These are phyloP conservation scores for Cheilosia variabilis DNA, from an alignment of 2,888 invertebrate species.

Conservation along the genomic window DNA sequence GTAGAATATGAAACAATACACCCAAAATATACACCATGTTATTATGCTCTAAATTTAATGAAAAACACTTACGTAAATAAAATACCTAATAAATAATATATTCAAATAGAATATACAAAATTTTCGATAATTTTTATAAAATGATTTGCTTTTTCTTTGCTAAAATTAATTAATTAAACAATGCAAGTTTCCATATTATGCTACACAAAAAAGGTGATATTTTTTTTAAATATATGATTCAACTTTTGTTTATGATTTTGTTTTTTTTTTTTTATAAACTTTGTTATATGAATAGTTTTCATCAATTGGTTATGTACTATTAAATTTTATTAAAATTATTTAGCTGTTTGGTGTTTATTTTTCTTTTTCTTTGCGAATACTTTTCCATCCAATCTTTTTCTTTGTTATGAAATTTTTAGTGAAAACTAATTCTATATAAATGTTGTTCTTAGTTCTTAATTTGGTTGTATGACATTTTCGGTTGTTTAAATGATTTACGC, in stretches of 20 bases:
- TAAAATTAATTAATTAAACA: slow-evolving; percentile 28
- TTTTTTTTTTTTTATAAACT: slow-evolving; percentile 48
- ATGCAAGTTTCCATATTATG: slow-evolving; percentile 45
- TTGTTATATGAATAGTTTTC: slow-evolving; percentile 67
- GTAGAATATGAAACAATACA: slow-evolving; percentile 75
- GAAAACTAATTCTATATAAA: slow-evolving; percentile 31
- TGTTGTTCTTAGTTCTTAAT: slow-evolving; percentile 44
- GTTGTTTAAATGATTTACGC: slow-evolving; percentile 26
- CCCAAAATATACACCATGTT: slow-evolving; percentile 74
- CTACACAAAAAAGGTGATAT: slow-evolving; percentile 71
- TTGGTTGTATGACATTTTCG: slow-evolving; percentile 34
- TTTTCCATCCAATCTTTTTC: slow-evolving; percentile 51
- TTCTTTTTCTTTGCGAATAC: slow-evolving; percentile 32
- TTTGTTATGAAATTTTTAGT: slow-evolving; percentile 60
- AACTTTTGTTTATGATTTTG: slow-evolving; percentile 71
- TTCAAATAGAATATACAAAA: slow-evolving; percentile 48
- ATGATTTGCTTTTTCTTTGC: slow-evolving; percentile 19
- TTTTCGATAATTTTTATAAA: slow-evolving; percentile 36
- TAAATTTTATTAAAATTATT: slow-evolving; percentile 42
- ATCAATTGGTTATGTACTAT: slow-evolving; percentile 63
- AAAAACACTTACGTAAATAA: slow-evolving; percentile 37
- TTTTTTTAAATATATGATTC: slow-evolving; percentile 59
- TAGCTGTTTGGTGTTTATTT: slow-evolving; percentile 29
- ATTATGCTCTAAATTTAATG: slow-evolving; percentile 68
- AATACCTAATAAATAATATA: slow-evolving; percentile 40